Base-by-base conservation (phyloP, 2,113 vertebrate species). In the Ariopsis seemanni region DNA sequence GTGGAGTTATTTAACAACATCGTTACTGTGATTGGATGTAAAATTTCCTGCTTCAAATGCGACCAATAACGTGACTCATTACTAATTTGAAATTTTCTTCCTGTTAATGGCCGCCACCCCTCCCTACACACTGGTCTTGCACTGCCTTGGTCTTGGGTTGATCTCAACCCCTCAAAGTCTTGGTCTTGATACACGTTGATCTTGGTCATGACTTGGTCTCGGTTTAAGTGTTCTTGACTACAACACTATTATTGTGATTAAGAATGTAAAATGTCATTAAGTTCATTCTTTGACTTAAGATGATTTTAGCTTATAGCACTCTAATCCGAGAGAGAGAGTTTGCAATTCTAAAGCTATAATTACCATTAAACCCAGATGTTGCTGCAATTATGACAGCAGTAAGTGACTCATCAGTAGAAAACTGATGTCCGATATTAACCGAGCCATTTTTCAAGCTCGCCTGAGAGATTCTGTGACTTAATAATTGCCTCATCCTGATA, bases 361-460 rank as follows among this genome's bases (percentile, higher is more conserved):
- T 81, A 86, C 71, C 48, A 50, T n/a, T 53, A 67, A 88, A 89
- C 48, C 60, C 62, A 60, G 78, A 85, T 58, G 57, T 74, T 86
- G 75, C 78, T 83, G 67, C 69, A 67, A 72, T 84, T 78, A 77
- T 53, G 80, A 63, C 57, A 52, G 25, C 72, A 34, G 89, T 83
- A 86, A 86, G 22, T 30, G 62, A 83, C 85, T 58, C 67, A n/a
- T 65, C 63, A 72, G 60, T 57, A 85, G 62, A 87, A 67, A 69
- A 65, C 42, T 83, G 84, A 63, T 22, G 83, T 85, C 82, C 53
- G 67, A 74, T 85, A 89, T 87, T 87, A 65, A 90, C 58, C 62
- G 25, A 77, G 27, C 17, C 27, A 58, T 87, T 89, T 83, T 77
- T 82, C 50, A 86, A 30, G 82, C 58, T 58, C 67, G 67, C 25